A percentile compares a stretch with the other conserved stretches of the same genome.
Conservation (phyloP, 2,113 vertebrate genomes). For the Pipa parva region DNA sequence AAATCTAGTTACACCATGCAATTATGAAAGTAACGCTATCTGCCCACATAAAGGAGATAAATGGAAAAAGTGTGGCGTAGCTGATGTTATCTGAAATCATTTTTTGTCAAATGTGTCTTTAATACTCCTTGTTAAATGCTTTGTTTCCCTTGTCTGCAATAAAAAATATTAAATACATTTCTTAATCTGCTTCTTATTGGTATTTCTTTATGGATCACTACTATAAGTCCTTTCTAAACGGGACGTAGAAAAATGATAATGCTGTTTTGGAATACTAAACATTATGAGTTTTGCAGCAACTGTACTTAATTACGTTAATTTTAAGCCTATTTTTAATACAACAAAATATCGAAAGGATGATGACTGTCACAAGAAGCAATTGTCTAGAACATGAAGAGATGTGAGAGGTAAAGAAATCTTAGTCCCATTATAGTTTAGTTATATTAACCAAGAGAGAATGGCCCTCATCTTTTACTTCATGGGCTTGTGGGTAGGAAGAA, state of each 20-base stretch:
- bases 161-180: conserved; percentile 41
- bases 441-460: too few species aligned
- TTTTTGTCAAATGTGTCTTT: conserved; percentile 41
- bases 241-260: conserved; percentile 37
- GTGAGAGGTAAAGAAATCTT: too few species aligned
- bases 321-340: too few species aligned
- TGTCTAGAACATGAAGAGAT: too few species aligned
- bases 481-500: too few species aligned
- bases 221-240: conserved; percentile 38
- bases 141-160: conserved; percentile 41
- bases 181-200: conserved; percentile 41
- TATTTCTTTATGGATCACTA: conserved; percentile 39
- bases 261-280: conserved; percentile 32
- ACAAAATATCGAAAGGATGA: too few species aligned
- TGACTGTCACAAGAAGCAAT: too few species aligned
- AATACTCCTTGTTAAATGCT: conserved; percentile 40
- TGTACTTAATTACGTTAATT: not conserved
- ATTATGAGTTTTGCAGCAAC: conserved; percentile 11
- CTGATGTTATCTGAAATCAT: conserved; percentile 42
- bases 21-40: conserved; percentile 44
- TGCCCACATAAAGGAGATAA: conserved; percentile 42
- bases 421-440: too few species aligned
- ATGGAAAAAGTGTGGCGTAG: conserved; percentile 30
- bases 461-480: too few species aligned
- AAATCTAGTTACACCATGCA: conserved; percentile 41